Evolutionary conservation across 2,797 vertebrate species (phyloP), one percentile per base, ranked within the genome.

Genomic region (Holocentrus rufus): DNA sequence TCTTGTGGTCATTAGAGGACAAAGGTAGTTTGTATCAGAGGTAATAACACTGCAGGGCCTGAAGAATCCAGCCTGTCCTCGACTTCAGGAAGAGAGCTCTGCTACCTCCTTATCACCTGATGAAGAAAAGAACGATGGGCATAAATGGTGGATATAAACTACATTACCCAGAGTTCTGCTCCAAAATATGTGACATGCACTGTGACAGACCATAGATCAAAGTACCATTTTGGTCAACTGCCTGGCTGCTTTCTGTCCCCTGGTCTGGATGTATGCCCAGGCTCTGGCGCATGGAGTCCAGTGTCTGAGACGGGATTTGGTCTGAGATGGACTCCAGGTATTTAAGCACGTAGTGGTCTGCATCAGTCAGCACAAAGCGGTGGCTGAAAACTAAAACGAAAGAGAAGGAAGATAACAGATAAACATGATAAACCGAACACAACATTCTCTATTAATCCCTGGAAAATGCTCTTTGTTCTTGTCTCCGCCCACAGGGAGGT

Each of bases 361-460:
- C 93, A 0, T 96, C 92, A 0, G 80, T 95, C 93, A 99, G 90
- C 66, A 96, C 10, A 59, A 98, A 99, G 54, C 95, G 93, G 82
- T 94, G 95, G 65, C 94, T 81, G 44, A 99, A 97, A 74, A 97
- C 97, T 98, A 77, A 63, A 47, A 63, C 27, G 2, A 82, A 34
- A 7, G 5, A 18, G 1, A 42, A 39, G 22, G 13, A 67, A 67
- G 50, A 27, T 23, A 6, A 31, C 30, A 50, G 23, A 34, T 18
- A 30, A 30, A 46, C 4, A 2, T 3, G 0, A 2, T 9, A 1
- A 72, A n/a, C 1, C 62, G 9, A 31, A 31, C 30, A 3, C 15
- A 14, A 14, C 4, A 44, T 44, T 44, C 42, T 23, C 7, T 34
- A 20, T 5, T 42, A 23, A 54, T 36, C 13, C 2, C n/a, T 31